Evolutionary conservation across 2,113 vertebrate species (phyloP), one percentile per base, ranked within the genome.

Genomic region (Campylomormyrus tamandua): DNA sequence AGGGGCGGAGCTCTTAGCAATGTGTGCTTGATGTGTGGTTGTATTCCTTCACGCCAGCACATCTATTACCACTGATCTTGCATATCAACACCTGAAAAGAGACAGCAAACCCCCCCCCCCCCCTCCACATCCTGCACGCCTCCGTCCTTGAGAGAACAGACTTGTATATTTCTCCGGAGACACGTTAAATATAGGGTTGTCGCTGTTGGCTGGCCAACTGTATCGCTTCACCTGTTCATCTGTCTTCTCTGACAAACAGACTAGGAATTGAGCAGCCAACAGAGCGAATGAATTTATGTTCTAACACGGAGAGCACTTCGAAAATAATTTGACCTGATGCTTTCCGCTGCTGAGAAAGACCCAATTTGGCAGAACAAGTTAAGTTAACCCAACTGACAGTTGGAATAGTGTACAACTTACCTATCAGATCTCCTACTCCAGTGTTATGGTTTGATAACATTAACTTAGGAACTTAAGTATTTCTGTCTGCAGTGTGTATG

Each of bases 161-260:
- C 42, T 21, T 53, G 15, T 89, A 52, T 53, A 83, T 89, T 89
- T 66, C 88, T 89, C 70, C 6, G 50, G 70, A 89, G 88, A 89
- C 27, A 27, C 9, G 48, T 84, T 90, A 90, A 90, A 90, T 90
- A 62, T 90, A 85, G 80, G 62, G 89, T 31, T 85, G 83, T 46
- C 24, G 52, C 56, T 62, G 52, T 27, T 46, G 74, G 46, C 80
- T 48, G 48, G 80, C 77, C 89, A 89, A 62, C 50, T 84, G 49
- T 56, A 62, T 45, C 77, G 45, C 52, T 89, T 84, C 27, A 84
- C 89, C 48, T 53, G 53, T 58, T 42, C 89, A 84, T 85, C 89
- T 85, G 53, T 90, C 80, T 83, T 53, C 10, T 35, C 66, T 83
- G 88, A 83, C 87, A 53, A 62, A 56, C 87, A 24, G 53, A 88